A percentile compares a stretch with the other conserved stretches of the same genome.
These are phyloP conservation scores for Zootoca vivipara DNA, from an alignment of 2,113 vertebrate species.

Conservation along the genomic window DNA sequence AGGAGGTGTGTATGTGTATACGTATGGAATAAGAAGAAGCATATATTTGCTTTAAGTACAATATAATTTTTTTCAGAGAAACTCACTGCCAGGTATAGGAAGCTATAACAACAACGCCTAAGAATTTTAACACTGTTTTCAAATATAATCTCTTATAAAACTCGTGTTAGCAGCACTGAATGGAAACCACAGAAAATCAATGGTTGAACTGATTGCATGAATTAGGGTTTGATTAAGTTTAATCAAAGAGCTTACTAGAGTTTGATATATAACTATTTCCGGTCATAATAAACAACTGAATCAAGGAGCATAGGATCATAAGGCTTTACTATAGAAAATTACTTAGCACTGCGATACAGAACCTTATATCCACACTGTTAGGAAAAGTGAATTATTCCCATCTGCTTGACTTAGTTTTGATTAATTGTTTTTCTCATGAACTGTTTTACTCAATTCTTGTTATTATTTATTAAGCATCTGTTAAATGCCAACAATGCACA, in stretches of 20 bases:
- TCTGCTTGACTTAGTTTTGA: not conserved
- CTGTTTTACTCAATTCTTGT: not conserved
- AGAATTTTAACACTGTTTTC: slow-evolving; percentile 25
- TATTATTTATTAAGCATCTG: not conserved
- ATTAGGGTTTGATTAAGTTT: slow-evolving; percentile 56
- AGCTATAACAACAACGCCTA: not conserved
- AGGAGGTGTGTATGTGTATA: slow-evolving; percentile 55
- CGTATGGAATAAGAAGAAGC: slow-evolving; percentile 67
- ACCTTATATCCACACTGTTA: not conserved
- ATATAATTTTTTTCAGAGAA: slow-evolving; percentile 28
- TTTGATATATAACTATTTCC: not conserved
- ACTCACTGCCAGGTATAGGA: not conserved
- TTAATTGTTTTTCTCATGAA: not conserved
- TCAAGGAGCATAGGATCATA: not conserved
- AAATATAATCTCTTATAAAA: not conserved
- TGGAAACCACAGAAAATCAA: not conserved
- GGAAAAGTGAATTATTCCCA: not conserved
- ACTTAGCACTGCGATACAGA: not conserved
- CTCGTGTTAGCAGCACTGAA: not conserved
- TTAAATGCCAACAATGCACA: not conserved
- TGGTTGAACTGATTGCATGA: slow-evolving; percentile 10
- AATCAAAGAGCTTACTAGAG: not conserved
- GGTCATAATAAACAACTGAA: slow-evolving; percentile 41
- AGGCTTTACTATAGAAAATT: accelerated
- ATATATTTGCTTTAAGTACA: slow-evolving; percentile 36